A percentile compares a stretch with the other conserved stretches of the same genome.
Conservation (phyloP, 2,113 vertebrate species). For the Seriola quinqueradiata region DNA sequence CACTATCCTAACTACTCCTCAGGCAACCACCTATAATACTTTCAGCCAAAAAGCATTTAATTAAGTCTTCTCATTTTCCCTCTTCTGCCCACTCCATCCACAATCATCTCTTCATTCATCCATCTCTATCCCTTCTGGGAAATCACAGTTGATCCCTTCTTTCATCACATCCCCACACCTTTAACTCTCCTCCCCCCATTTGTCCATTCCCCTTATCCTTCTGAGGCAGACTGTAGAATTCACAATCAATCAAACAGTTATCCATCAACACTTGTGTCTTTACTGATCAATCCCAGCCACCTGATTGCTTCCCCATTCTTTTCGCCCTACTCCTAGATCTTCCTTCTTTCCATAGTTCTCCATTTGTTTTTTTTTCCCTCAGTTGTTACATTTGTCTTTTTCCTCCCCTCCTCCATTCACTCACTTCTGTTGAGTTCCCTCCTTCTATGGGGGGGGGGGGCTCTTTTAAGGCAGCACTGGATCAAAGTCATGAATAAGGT, state of each 20-base stretch:
- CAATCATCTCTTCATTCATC: constrained; percentile 57
- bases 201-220: constrained; percentile 53
- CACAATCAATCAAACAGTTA: constrained; percentile 56
- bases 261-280: constrained; percentile 41
- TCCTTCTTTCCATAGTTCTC: neutral
- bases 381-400: constrained; percentile 2
- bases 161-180: constrained; percentile 47
- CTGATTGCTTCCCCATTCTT: neutral
- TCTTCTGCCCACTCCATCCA: constrained; percentile 43
- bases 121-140: constrained; percentile 59
- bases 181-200: constrained; percentile 35
- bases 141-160: constrained; percentile 69
- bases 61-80: constrained; percentile 59
- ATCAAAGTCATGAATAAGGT: constrained; percentile 61
- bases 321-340: neutral
- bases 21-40: constrained; percentile 19
- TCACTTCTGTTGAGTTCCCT: constrained; percentile 17
- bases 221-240: constrained; percentile 30
- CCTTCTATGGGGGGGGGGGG: neutral
- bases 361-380: neutral
- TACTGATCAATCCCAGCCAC: constrained; percentile 43
- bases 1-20: neutral
- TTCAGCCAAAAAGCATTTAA: constrained; percentile 59
- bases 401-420: neutral
- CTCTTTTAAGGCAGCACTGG: constrained; percentile 26